Evolutionary conservation across 2,113 vertebrate genomes (phyloP).

Genomic region (Phrynosoma platyrhinos): DNA sequence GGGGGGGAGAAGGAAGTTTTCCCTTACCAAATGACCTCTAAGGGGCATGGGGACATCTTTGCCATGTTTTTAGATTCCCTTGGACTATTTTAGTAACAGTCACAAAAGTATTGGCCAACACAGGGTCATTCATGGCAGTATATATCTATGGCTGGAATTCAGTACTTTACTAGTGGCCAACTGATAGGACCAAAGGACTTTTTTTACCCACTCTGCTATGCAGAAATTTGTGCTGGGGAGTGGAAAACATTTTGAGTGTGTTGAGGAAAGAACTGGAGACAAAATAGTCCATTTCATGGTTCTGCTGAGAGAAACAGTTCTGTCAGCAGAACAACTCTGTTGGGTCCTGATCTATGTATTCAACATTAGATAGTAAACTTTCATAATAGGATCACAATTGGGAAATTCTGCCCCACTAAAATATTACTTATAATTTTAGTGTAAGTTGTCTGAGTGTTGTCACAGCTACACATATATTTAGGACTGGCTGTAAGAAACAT

Average conservation of each 20-base stretch:
- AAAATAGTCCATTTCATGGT: not conserved
- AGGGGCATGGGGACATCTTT: too few species aligned
- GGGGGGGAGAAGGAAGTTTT: too few species aligned
- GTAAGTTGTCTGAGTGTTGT: not conserved
- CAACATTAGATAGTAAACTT: not conserved
- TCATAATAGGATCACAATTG: not conserved
- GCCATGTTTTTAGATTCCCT: too few species aligned
- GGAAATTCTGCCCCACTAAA: not conserved
- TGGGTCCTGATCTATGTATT: not conserved
- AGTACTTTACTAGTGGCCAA: not conserved
- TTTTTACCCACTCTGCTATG: not conserved
- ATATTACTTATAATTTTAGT: not conserved
- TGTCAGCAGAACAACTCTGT: not conserved
- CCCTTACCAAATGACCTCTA: too few species aligned
- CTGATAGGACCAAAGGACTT: not conserved
- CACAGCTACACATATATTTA: not conserved
- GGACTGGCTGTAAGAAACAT: conserved; percentile 55
- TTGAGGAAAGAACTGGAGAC: not conserved
- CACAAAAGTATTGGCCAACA: not conserved
- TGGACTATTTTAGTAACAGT: not conserved
- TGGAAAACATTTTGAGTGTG: not conserved
- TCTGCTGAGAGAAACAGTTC: not conserved
- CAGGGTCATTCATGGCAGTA: not conserved
- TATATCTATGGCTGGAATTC: not conserved
- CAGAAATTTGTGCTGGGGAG: not conserved